Evolutionary conservation across 1,140 invertebrate species (phyloP).

Genomic region (Cotesia vestalis): DNA sequence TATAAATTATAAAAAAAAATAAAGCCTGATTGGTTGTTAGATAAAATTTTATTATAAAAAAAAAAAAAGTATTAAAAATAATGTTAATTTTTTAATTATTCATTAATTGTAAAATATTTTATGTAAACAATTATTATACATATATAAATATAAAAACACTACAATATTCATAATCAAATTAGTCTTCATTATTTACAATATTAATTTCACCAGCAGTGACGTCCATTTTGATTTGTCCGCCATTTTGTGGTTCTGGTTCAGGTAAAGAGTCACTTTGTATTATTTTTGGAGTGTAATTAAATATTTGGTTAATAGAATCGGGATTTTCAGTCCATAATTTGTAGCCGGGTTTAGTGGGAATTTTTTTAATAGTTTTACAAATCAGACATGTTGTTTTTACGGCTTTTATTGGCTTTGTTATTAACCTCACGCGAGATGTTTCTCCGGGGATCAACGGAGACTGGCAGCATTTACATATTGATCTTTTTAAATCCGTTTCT

Average conservation of each 20-base stretch:
- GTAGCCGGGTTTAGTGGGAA: constrained; percentile 51
- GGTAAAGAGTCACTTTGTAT: neutral
- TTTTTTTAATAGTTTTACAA: constrained; percentile 50
- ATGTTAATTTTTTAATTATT: constrained; percentile 53
- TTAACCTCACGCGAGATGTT: constrained; percentile 56
- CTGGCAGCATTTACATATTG: constrained; percentile 59
- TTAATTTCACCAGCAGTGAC: neutral
- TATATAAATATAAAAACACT: constrained; percentile 38
- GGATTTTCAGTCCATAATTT: constrained; percentile 57
- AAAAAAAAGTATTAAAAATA: constrained; percentile 48
- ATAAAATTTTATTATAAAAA: constrained; percentile 58
- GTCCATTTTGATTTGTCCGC: too few relatives aligned
- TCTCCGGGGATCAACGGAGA: constrained; percentile 60
- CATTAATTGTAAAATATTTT: constrained; percentile 62
- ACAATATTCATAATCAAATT: constrained; percentile 52
- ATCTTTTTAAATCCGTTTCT: constrained; percentile 58
- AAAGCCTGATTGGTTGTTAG: neutral
- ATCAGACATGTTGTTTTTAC: constrained; percentile 55
- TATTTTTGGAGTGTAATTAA: constrained; percentile 50
- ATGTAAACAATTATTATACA: constrained; percentile 62
- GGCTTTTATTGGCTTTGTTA: constrained; percentile 54
- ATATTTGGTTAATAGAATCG: constrained; percentile 49
- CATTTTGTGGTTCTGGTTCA: too few relatives aligned
- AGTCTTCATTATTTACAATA: constrained; percentile 5
- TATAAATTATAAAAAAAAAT: too few relatives aligned